phyloP scores from a whole-genome alignment of 2,113 vertebrate species.

The Oreochromis aureus region DNA sequence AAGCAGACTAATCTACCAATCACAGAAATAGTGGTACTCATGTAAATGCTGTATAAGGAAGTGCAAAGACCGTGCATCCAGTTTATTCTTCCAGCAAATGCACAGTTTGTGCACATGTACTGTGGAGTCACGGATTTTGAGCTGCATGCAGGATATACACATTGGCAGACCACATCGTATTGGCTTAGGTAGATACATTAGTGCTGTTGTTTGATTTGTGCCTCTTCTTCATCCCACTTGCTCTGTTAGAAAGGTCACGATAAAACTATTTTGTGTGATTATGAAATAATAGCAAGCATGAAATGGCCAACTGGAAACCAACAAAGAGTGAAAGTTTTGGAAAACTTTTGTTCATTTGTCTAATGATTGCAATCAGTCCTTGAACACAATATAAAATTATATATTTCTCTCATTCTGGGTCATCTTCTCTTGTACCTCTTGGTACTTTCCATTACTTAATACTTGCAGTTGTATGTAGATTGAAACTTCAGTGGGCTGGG shows the following conservation, averaged over 20 bases:
- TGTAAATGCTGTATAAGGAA: background rate
- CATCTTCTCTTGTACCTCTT: background rate
- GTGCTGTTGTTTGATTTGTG: background rate
- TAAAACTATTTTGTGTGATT: background rate
- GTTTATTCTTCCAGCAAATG: background rate
- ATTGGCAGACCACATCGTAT: background rate
- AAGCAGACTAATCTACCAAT: background rate
- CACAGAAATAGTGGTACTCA: background rate
- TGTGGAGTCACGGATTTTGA: background rate
- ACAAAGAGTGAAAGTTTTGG: fast-evolving
- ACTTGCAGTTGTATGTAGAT: background rate
- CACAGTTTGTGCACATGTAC: background rate
- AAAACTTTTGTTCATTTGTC: background rate
- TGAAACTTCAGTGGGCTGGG: background rate
- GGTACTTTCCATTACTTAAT: background rate
- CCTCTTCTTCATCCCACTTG: background rate
- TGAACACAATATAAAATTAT: background rate
- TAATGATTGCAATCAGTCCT: background rate
- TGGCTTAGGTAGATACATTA: background rate
- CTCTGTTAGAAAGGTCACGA: background rate
- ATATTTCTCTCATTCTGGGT: background rate
- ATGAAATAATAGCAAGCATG: background rate
- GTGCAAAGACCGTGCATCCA: background rate
- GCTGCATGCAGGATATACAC: background rate
- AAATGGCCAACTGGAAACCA: background rate